Percentiles rank a stretch among this genome's conserved stretches.
Evolutionary conservation across 1,140 invertebrate species (phyloP).

Genomic region (Drosophila azteca): DNA sequence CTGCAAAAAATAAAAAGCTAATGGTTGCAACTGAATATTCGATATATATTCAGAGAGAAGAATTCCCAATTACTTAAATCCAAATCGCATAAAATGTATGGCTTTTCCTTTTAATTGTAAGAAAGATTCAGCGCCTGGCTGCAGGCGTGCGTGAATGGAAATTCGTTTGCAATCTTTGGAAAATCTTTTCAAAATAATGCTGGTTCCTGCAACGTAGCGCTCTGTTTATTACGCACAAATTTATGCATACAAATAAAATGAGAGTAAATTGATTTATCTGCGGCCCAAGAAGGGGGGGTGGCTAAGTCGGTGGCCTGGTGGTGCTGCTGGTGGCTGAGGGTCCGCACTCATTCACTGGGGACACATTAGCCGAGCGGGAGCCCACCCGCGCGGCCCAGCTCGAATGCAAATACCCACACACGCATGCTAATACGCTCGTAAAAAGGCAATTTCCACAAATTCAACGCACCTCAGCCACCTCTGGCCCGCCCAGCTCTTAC

Average conservation of each 20-base stretch:
- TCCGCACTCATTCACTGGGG: conserved; percentile 69
- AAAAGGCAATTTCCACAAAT: conserved; percentile 82
- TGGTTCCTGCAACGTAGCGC: conserved; percentile 13
- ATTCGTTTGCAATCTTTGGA: conserved; percentile 24
- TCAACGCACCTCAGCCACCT: conserved; percentile 60
- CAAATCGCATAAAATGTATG: neutral
- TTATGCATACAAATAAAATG: conserved; percentile 80
- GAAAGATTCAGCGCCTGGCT: conserved; percentile 19
- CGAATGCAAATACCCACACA: conserved; percentile 65
- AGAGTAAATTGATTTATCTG: conserved; percentile 81
- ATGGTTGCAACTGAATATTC: too few species aligned
- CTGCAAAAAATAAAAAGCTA: too few species aligned
- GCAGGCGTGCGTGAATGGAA: conserved; percentile 41
- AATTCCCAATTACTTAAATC: neutral
- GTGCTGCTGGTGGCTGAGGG: conserved; percentile 23
- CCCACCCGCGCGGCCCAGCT: conserved; percentile 22
- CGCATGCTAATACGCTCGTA: conserved; percentile 78
- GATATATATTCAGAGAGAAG: neutral
- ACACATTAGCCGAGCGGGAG: conserved; percentile 67
- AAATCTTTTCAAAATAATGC: conserved; percentile 66
- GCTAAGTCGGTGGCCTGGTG: conserved; percentile 2
- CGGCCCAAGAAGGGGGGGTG: conserved; percentile 23
- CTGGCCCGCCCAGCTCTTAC: neutral
- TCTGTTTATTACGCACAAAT: conserved; percentile 45
- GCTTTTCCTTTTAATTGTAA: too few species aligned